Evolutionary conservation across 2,797 vertebrate species (phyloP), one percentile per base, ranked within the genome.

Genomic region (Lagorchestes hirsutus): DNA sequence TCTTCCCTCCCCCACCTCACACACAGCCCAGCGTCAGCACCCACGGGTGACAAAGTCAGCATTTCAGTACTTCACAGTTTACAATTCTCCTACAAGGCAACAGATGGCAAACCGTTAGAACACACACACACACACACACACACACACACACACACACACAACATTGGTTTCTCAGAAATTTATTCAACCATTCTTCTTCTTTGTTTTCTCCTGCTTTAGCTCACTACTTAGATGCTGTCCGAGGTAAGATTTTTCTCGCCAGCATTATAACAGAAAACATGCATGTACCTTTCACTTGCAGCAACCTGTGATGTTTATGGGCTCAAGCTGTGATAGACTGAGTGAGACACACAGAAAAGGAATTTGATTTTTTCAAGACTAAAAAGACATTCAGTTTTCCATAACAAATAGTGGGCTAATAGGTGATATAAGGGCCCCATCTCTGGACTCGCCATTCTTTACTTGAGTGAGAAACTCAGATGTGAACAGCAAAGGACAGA

Each of bases 151-250:
- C 67, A 74, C n/a, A 40, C 96, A 91, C 96, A 96, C 97, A 91
- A 96, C 82, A 98, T 98, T 96, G 90, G 54, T 98, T 92, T 97
- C 91, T 82, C 96, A 97, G 96, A 98, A 98, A 97, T 97, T 97
- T 95, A 98, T 97, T 98, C 96, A 97, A 97, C 98, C 97, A 98
- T 96, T 98, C 97, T 98, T 98, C 67, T 46, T 82, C 24, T 82
- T 46, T 82, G n/a, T 82, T 97, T 98, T 92, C 95, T 97, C 96
- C 97, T 95, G 98, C 98, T 98, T 97, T 97, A 99, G 99, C 99
- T 98, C 99, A 99, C 99, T 99, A 99, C 98, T 98, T 99, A 99
- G 99, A 99, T 99, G 99, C 99, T 96, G 98, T 99, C 97, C 98
- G 98, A 99, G 99, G 99, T 99, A 99, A 98, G 98, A 95, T 97